Conservation (phyloP, 2,888 invertebrate genomes). For the Limnephilus marmoratus region DNA sequence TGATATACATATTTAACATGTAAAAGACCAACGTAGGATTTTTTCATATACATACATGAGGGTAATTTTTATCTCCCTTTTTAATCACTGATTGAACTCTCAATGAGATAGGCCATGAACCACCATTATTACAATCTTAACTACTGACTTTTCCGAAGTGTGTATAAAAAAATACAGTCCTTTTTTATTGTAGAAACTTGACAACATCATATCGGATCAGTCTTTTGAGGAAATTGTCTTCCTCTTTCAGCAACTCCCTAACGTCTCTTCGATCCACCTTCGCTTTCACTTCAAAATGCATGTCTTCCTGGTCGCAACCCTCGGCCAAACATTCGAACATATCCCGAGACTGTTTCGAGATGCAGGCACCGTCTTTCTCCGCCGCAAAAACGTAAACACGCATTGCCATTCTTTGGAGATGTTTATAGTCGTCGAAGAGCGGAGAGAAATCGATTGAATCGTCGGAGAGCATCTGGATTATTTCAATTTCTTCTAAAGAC, state of each 20-base stretch:
- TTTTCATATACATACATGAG: too few relatives aligned
- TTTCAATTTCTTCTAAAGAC: slow-evolving; percentile 26
- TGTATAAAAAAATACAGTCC: neutral
- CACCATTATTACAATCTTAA: neutral
- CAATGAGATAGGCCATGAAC: too few relatives aligned
- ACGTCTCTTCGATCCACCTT: slow-evolving; percentile 51
- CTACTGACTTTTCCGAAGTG: neutral
- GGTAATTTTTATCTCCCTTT: too few relatives aligned
- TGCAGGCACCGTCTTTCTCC: slow-evolving; percentile 44
- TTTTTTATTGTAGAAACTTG: slow-evolving; percentile 40
- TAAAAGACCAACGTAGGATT: too few relatives aligned
- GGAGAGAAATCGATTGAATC: slow-evolving; percentile 51
- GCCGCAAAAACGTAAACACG: slow-evolving; percentile 62
- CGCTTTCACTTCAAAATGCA: slow-evolving; percentile 62
- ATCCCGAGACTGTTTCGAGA: slow-evolving; percentile 60
- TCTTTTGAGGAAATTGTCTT: slow-evolving; percentile 61
- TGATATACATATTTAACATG: too few relatives aligned
- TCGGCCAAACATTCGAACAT: slow-evolving; percentile 61
- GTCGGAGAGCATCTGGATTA: slow-evolving; percentile 25
- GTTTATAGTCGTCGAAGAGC: slow-evolving; percentile 55
- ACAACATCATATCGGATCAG: slow-evolving; percentile 62
- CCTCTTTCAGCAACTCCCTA: slow-evolving; percentile 46
- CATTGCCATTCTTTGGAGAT: slow-evolving; percentile 48
- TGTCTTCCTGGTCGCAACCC: slow-evolving; percentile 57
- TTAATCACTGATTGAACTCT: too few relatives aligned